Base-by-base conservation (phyloP, 2,113 vertebrate species). In the Thamnaconus septentrionalis region DNA sequence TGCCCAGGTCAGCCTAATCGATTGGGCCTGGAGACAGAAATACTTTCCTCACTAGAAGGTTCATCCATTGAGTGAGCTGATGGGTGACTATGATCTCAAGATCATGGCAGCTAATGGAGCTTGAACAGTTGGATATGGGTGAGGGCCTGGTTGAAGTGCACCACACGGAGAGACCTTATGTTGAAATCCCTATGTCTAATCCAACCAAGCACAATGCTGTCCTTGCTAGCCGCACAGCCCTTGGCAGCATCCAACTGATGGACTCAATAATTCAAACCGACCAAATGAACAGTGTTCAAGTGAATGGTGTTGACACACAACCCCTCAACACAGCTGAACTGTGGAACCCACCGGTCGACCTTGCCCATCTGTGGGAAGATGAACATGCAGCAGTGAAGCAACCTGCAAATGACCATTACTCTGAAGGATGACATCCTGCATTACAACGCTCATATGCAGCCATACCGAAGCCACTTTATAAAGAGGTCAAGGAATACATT, bases 1-100 rank as follows among this genome's bases (percentile, higher is more conserved):
- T 3, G 69, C 69, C 4, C 71, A 83, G 43, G 74, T 83, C 0
- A 80, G 71, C 52, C 74, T 83, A 8, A 63, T 62, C 53, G 61
- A 69, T 4, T 48, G 39, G 10, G 52, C 43, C 2, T 82, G 73
- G 76, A 79, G 64, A 6, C 8, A 9, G 0, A 63, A 42, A 8
- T 56, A 70, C 1, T 0, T 75, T 53, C 67, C 75, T 7, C 60
- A 61, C n/a, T 12, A 3, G 0, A 1, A 39, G 4, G 7, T 69
- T 3, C 55, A 40, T 0, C 56, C 56, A 46, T 56, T 78, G 1
- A 39, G 7, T 4, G 56, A 78, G 6, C 56, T 5, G 61, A 12
- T 3, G 7, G 57, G 59, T 0, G 10, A 68, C 12, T 53, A 62
- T 0, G 53, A 73, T 39, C 43, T 82, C 3, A 41, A 3, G 0